Conservation (phyloP, 2,113 vertebrate genomes). For the Actenoides lindsayi region DNA sequence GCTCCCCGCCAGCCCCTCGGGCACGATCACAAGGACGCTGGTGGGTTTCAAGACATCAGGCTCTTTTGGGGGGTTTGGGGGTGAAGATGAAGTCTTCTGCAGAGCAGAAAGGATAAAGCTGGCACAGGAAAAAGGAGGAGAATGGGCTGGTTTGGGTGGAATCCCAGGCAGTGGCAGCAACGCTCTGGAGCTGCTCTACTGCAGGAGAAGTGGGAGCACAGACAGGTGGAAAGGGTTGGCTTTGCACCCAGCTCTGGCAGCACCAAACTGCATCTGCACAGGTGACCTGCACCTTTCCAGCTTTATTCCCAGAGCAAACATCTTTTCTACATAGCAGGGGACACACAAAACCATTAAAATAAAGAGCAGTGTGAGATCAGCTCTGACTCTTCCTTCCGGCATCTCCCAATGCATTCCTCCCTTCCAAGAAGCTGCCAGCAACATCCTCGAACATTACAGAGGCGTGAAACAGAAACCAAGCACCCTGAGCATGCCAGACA, state of each 20-base stretch:
- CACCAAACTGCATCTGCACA: neutral
- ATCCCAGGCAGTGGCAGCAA: neutral
- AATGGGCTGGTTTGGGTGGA: neutral
- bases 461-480: neutral
- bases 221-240: neutral
- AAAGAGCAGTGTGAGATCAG: neutral
- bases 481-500: neutral
- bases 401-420: neutral
- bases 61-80: neutral
- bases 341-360: neutral
- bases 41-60: neutral
- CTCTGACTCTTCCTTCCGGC: neutral
- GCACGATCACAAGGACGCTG: accelerated
- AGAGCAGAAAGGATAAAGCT: neutral
- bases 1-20: neutral
- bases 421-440: neutral
- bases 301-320: neutral
- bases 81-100: neutral
- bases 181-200: neutral
- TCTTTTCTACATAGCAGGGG: neutral
- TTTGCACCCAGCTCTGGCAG: neutral
- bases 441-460: neutral
- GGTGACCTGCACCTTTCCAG: neutral
- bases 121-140: neutral
- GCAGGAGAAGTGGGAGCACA: neutral